These are phyloP conservation scores for Tarsius wallacei DNA, from an alignment of 2,797 vertebrate genomes.

Conservation along the genomic window DNA sequence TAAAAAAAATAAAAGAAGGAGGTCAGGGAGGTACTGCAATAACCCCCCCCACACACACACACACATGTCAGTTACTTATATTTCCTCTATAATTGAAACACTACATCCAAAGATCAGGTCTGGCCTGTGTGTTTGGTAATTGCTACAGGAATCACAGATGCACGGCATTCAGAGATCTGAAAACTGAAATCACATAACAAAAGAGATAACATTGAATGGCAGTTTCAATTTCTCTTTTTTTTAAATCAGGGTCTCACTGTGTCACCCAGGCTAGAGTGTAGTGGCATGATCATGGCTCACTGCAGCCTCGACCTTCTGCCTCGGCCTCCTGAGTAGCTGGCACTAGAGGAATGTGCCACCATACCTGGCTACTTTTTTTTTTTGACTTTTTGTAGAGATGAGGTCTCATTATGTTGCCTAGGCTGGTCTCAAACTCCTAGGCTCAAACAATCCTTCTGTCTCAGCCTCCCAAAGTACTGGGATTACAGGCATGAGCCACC, in stretches of 20 bases:
- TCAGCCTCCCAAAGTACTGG: background rate
- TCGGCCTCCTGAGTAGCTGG: background rate
- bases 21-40: conserved; percentile 8
- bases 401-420: background rate
- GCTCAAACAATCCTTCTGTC: background rate
- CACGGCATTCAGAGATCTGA: background rate
- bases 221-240: background rate
- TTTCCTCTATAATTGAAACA: conserved; percentile 63
- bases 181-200: background rate
- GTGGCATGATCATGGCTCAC: background rate
- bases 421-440: background rate
- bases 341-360: background rate
- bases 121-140: background rate
- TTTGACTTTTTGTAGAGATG: background rate
- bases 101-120: background rate
- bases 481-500: background rate
- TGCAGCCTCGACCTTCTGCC: background rate
- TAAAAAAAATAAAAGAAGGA: conserved; percentile 44
- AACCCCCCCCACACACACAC: background rate
- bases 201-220: background rate
- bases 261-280: background rate
- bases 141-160: background rate
- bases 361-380: background rate
- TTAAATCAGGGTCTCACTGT: background rate
- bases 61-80: background rate